Evolutionary conservation across 1,140 invertebrate genomes (phyloP), one percentile per base, ranked within the genome.

Genomic region (Hylaeus volcanicus): DNA sequence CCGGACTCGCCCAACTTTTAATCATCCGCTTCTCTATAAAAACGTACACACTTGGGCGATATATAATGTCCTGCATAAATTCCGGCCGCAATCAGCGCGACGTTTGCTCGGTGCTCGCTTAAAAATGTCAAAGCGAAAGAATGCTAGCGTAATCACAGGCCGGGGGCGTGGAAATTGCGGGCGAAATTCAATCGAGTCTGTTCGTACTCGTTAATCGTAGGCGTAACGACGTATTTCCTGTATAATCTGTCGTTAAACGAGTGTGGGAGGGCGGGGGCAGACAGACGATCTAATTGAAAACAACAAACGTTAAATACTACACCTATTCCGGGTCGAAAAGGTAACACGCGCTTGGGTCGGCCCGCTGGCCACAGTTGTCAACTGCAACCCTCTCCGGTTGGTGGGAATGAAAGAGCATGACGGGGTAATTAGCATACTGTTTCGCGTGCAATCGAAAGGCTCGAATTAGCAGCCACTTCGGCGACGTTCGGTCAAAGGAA

Each of bases 241-340:
- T 60, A 60, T n/a, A 60, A 60, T 60, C n/a, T 26, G 6, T n/a
- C 58, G n/a, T 2, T 9, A 37, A 60, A 60, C 12, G 58, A n/a
- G n/a, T 0, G 15, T 4, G 55, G 5, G 14, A 2, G 55, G 5
- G 3, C 1, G n/a, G 55, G 5, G 65, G 51, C 74, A 45, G 37
- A 41, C 63, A 39, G 37, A 51, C 56, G 11, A 48, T 78, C 45
- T 78, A 78, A 78, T 78, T 78, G 66, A 78, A 78, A 78, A 78
- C 75, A 78, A 78, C 75, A 78, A 78, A 78, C 66, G 65, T 60
- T 77, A 77, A 69, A 77, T 68, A 71, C 26, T 26, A 26, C 26
- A 26, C 56, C 15, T 51, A 26, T 37, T 61, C 48, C 37, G 5
- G 56, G 56, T 63, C 48, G 75, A 51, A 78, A 78, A 71, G 66